These are phyloP conservation scores for Telenomus remus DNA, from an alignment of 1,140 invertebrate genomes.

Conservation along the genomic window DNA sequence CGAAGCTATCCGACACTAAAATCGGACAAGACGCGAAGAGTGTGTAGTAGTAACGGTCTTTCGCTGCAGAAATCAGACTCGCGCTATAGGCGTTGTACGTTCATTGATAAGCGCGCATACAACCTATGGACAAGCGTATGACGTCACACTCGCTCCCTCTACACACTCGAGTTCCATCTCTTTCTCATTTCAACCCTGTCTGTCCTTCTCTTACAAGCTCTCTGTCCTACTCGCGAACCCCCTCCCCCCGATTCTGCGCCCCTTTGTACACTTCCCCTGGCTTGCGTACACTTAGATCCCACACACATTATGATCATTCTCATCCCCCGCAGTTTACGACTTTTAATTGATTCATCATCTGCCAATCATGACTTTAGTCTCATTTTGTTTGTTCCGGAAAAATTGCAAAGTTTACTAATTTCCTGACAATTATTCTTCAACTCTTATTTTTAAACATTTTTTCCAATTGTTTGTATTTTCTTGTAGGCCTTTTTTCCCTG, in stretches of 20 bases:
- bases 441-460: too few species aligned
- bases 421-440: too few species aligned
- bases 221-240: not conserved
- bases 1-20: constrained; percentile 30
- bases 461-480: too few species aligned
- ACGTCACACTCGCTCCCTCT: constrained; percentile 60
- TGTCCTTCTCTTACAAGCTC: not conserved
- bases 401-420: too few species aligned
- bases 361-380: not conserved
- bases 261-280: constrained; percentile 19
- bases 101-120: constrained; percentile 71
- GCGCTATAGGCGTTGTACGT: constrained; percentile 69
- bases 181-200: constrained; percentile 3
- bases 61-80: constrained; percentile 63
- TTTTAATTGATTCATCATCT: constrained; percentile 6
- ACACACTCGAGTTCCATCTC: constrained; percentile 27
- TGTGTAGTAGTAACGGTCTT: constrained; percentile 46
- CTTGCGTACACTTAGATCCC: constrained; percentile 8
- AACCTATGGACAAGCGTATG: constrained; percentile 62
- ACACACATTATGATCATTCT: constrained; percentile 9
- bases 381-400: not conserved
- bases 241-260: constrained; percentile 32
- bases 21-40: constrained; percentile 51
- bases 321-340: constrained; percentile 1
- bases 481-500: too few species aligned